These are phyloP conservation scores for Ooceraea biroi DNA, from an alignment of 1,140 invertebrate species.

Conservation along the genomic window DNA sequence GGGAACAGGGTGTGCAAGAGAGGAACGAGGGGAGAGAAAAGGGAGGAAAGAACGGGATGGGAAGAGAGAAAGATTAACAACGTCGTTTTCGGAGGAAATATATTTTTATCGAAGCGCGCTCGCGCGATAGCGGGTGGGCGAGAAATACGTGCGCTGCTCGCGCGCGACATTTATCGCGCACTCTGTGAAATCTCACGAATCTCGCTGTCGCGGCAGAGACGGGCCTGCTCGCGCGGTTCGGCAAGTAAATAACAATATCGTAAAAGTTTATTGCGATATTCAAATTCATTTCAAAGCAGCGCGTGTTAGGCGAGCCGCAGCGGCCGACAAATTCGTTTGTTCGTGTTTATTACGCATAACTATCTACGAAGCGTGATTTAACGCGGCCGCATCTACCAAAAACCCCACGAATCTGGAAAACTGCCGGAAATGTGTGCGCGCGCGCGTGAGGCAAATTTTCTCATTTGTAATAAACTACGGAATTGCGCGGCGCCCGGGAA, in stretches of 20 bases:
- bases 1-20: background rate
- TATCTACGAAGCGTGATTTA: conserved; percentile 60
- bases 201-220: background rate
- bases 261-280: conserved; percentile 64
- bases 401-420: conserved; percentile 44
- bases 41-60: background rate
- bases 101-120: conserved; percentile 47
- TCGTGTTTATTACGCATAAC: conserved; percentile 55
- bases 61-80: background rate
- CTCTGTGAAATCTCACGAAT: conserved; percentile 27
- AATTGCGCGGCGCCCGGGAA: conserved; percentile 42
- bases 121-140: background rate
- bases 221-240: background rate
- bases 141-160: too few relatives aligned
- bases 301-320: background rate
- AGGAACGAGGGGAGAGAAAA: too few relatives aligned
- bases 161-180: conserved; percentile 3
- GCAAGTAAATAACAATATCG: conserved; percentile 63
- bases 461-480: conserved; percentile 51
- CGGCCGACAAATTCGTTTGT: conserved; percentile 43
- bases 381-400: conserved; percentile 32
- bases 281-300: conserved; percentile 49
- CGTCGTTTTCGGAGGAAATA: conserved; percentile 44
- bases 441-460: conserved; percentile 27
- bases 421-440: background rate